Conservation (phyloP, 2,888 invertebrate species). For the Cheilosia variabilis region DNA sequence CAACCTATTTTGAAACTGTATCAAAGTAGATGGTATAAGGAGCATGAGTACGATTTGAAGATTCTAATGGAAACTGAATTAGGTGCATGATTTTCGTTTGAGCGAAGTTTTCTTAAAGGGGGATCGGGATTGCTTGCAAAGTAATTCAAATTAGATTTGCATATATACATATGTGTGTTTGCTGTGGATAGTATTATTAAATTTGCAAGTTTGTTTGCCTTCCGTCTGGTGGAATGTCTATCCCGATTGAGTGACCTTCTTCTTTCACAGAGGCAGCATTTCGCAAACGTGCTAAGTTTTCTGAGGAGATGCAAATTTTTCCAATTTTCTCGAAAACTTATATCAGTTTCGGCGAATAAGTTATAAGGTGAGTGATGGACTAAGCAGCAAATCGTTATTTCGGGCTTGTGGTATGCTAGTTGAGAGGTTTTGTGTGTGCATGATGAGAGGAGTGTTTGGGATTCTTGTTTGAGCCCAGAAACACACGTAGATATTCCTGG, state of each 20-base stretch:
- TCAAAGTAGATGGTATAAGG: slow-evolving; percentile 47
- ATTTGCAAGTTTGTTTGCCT: slow-evolving; percentile 64
- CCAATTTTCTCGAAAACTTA: slow-evolving; percentile 44
- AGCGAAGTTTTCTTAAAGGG: slow-evolving; percentile 38
- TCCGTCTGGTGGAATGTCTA: slow-evolving; percentile 59
- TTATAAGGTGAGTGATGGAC: slow-evolving; percentile 19
- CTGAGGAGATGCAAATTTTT: slow-evolving; percentile 43
- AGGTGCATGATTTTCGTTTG: slow-evolving; percentile 66
- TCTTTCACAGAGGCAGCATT: slow-evolving; percentile 19
- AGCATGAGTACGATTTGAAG: slow-evolving; percentile 50
- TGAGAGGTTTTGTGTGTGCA: neutral
- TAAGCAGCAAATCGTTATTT: neutral
- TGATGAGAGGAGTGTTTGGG: neutral
- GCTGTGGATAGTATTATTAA: slow-evolving; percentile 56
- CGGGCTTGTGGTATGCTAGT: neutral
- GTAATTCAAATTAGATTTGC: slow-evolving; percentile 61
- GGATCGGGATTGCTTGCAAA: neutral
- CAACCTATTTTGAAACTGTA: slow-evolving; percentile 56
- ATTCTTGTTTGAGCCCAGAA: neutral
- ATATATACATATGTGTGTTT: slow-evolving; percentile 10
- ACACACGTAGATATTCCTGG: too few species aligned
- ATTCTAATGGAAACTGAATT: slow-evolving; percentile 72
- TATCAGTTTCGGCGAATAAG: slow-evolving; percentile 19
- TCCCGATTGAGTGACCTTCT: slow-evolving; percentile 67
- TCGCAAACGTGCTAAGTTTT: slow-evolving; percentile 23